phyloP scores from a whole-genome alignment of 2,113 vertebrate genomes.

The Dissostichus mawsoni region DNA sequence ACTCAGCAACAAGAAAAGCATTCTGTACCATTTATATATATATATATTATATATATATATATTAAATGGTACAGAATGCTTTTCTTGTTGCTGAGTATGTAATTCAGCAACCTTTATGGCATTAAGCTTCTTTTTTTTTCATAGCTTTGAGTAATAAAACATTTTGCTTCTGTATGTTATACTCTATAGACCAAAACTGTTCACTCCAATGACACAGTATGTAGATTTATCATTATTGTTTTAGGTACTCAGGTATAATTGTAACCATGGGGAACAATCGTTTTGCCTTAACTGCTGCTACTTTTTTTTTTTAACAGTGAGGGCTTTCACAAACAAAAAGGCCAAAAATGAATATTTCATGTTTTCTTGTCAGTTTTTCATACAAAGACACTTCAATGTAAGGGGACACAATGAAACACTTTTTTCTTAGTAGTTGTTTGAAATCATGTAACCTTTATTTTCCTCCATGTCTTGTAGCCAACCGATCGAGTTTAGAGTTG shows the following conservation, averaged over 20 bases:
- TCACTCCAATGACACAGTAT: conserved; percentile 38
- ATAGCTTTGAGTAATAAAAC: conserved; percentile 33
- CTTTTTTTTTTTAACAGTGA: conserved; percentile 55
- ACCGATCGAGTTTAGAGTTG: conserved; percentile 39
- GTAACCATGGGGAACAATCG: conserved; percentile 71
- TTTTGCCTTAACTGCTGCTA: conserved; percentile 79
- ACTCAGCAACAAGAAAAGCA: conserved; percentile 25
- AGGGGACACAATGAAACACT: conserved; percentile 27
- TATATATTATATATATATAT: not conserved
- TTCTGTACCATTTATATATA: conserved; percentile 8
- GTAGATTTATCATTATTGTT: conserved; percentile 47
- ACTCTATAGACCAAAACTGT: conserved; percentile 58
- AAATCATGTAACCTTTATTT: conserved; percentile 28
- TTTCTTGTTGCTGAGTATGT: conserved; percentile 28
- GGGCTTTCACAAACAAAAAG: conserved; percentile 53
- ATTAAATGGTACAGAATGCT: conserved; percentile 10
- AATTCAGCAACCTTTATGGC: conserved; percentile 14
- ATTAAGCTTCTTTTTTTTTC: conserved; percentile 43
- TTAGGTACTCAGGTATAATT: conserved; percentile 78
- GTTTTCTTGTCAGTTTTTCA: conserved; percentile 31
- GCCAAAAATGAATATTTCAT: conserved; percentile 58
- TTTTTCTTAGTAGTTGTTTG: conserved; percentile 29
- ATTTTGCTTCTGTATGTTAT: conserved; percentile 37
- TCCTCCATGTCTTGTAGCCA: conserved; percentile 33
- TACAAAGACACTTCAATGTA: conserved; percentile 21